A percentile compares a stretch with the other conserved stretches of the same genome.
Evolutionary conservation across 2,797 vertebrate species (phyloP).

Genomic region (Pangasius mekongensis): DNA sequence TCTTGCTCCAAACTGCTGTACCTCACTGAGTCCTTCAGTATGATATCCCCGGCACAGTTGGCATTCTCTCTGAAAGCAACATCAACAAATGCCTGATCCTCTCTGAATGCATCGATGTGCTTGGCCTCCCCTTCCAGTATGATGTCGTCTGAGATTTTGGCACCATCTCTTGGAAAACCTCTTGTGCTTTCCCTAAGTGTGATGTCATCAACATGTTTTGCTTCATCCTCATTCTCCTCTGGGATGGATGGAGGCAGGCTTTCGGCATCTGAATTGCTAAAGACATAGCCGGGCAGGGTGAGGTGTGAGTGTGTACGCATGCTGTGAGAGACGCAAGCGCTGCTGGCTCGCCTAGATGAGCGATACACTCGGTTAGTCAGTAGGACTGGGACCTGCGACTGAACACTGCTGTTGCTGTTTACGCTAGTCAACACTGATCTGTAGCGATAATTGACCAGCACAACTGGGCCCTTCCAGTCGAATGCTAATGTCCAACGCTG

Average conservation of each 20-base stretch:
- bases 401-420: conserved; percentile 71
- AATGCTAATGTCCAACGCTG: conserved; percentile 81
- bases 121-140: conserved; percentile 16
- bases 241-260: conserved; percentile 64
- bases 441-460: conserved; percentile 70
- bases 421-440: conserved; percentile 73
- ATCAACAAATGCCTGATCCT: conserved; percentile 15
- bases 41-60: conserved; percentile 16
- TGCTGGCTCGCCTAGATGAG: conserved; percentile 23
- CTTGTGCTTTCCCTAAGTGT: conserved; percentile 35
- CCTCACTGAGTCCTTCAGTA: conserved; percentile 28
- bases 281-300: conserved; percentile 75
- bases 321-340: conserved; percentile 9
- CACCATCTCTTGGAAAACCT: not conserved
- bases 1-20: conserved; percentile 47
- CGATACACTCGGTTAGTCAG: conserved; percentile 62
- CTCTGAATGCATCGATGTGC: conserved; percentile 3
- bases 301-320: conserved; percentile 61
- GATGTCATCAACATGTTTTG: conserved; percentile 53
- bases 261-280: conserved; percentile 76
- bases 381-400: conserved; percentile 66
- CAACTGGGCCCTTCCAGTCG: conserved; percentile 76
- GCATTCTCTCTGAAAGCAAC: not conserved
- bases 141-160: not conserved
- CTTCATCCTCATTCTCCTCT: conserved; percentile 55